phyloP scores from a whole-genome alignment of 2,113 vertebrate species.

The Nycticebus coucang region DNA sequence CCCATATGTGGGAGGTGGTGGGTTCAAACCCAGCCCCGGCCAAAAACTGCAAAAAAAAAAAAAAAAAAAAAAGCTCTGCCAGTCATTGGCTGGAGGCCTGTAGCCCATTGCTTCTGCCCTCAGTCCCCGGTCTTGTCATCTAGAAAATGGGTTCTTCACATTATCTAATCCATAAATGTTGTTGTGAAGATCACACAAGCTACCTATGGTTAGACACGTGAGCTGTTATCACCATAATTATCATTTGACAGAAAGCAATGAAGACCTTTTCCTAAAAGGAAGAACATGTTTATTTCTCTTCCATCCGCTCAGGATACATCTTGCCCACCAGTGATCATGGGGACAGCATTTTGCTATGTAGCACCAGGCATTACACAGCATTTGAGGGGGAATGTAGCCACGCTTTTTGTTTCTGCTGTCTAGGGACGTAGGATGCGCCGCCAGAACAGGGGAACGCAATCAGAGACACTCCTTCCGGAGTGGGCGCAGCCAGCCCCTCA shows the following conservation, averaged over 20 bases:
- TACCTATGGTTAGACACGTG: not conserved
- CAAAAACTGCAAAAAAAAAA: no score
- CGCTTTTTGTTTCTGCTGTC: conserved; percentile 47
- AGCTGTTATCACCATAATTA: not conserved
- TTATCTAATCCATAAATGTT: not conserved
- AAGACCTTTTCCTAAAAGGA: conserved; percentile 5
- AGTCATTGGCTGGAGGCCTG: not conserved
- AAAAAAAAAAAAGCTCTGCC: no score
- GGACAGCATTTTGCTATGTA: not conserved
- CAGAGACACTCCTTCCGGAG: not conserved
- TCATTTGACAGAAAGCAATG: conserved; percentile 13
- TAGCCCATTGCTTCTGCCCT: not conserved
- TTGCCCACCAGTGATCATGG: not conserved
- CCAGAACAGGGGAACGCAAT: not conserved
- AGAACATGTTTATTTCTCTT: conserved; percentile 60
- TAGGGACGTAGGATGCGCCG: conserved; percentile 28
- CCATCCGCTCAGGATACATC: not conserved
- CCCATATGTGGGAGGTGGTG: no score
- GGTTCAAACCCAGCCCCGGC: no score
- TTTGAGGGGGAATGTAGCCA: not conserved
- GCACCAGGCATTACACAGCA: not conserved
- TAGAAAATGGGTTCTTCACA: not conserved
- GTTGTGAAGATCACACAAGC: not conserved
- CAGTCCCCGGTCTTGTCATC: not conserved
- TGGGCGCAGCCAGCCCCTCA: conserved; percentile 74